Evolutionary conservation across 2,113 vertebrate species (phyloP).

Genomic region (Falcunculus frontatus): DNA sequence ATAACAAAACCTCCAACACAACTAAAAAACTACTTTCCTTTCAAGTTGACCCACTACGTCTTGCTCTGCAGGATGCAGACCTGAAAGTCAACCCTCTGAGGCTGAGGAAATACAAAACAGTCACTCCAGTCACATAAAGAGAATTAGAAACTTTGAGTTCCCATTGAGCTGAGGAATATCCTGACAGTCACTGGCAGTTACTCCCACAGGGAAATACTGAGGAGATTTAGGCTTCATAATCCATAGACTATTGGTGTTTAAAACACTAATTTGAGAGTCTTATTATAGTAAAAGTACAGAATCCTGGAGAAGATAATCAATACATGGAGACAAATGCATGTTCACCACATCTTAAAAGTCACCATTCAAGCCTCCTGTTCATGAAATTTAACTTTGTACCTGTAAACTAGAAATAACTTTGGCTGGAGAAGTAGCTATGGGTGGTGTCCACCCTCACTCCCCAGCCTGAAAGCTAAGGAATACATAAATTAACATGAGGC

Average conservation of each 20-base stretch:
- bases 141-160: neutral
- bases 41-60: neutral
- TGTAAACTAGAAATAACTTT: neutral
- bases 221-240: neutral
- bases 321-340: neutral
- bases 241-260: neutral
- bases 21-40: neutral
- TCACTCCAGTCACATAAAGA: fast-evolving
- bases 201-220: neutral
- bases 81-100: neutral
- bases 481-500: constrained; percentile 35
- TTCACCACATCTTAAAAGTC: neutral
- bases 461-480: neutral
- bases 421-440: neutral
- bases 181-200: neutral
- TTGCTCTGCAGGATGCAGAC: neutral
- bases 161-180: neutral
- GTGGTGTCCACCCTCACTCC: neutral
- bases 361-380: neutral
- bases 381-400: neutral
- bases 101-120: neutral
- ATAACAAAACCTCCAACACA: neutral
- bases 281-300: neutral
- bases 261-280: neutral
- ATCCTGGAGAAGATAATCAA: neutral